Evolutionary conservation across 2,888 invertebrate species (phyloP).

Genomic region (Tholera decimalis): DNA sequence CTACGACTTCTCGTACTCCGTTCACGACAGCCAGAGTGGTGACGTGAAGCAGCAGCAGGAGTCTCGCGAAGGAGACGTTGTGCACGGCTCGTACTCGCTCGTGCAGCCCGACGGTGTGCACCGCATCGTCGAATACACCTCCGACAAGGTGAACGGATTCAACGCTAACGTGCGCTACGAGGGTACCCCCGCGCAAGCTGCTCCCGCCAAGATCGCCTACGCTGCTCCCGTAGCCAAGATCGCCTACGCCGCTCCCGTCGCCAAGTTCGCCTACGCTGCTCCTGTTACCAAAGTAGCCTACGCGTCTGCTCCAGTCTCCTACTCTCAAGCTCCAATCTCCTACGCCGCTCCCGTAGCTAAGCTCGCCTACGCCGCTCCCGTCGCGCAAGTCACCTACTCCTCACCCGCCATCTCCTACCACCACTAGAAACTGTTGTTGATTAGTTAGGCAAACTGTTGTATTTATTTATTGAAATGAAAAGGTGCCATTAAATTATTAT

Average conservation of each 20-base stretch:
- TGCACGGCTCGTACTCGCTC: constrained; percentile 88
- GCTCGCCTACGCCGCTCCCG: constrained; percentile 69
- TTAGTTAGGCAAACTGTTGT: constrained; percentile 44
- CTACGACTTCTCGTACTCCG: constrained; percentile 87
- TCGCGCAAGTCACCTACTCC: constrained; percentile 80
- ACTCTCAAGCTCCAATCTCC: constrained; percentile 65
- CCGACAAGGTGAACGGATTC: constrained; percentile 85
- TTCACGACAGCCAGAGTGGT: constrained; percentile 85
- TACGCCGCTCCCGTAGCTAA: constrained; percentile 66
- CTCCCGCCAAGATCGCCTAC: constrained; percentile 69
- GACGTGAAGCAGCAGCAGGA: constrained; percentile 89
- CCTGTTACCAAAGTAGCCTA: constrained; percentile 78
- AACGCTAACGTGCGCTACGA: constrained; percentile 87
- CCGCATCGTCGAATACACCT: constrained; percentile 87
- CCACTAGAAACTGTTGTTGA: constrained; percentile 72
- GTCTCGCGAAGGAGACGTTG: constrained; percentile 82
- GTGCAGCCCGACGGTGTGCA: constrained; percentile 87
- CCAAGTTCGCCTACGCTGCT: constrained; percentile 68
- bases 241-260: constrained; percentile 72
- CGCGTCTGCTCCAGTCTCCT: constrained; percentile 78
- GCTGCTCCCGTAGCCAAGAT: constrained; percentile 72
- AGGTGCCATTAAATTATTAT: constrained; percentile 63
- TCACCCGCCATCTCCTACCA: constrained; percentile 85
- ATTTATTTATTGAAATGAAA: constrained; percentile 39
- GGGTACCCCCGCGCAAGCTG: constrained; percentile 77